A percentile compares a stretch with the other conserved stretches of the same genome.
These are phyloP conservation scores for Sebastes fasciatus DNA, from an alignment of 2,113 vertebrate genomes.

Conservation along the genomic window DNA sequence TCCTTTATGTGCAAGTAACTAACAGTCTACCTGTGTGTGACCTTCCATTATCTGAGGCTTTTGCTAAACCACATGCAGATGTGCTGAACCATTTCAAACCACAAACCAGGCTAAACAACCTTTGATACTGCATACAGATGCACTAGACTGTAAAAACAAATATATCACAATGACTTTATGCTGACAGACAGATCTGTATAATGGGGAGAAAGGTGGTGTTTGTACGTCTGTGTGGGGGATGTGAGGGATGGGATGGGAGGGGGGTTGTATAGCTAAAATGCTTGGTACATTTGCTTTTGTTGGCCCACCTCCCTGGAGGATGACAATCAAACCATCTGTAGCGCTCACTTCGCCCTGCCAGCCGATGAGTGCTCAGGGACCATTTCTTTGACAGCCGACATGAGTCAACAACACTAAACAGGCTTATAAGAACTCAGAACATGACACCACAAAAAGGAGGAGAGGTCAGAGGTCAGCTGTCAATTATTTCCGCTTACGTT, in stretches of 20 bases:
- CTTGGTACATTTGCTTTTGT: constrained; percentile 70
- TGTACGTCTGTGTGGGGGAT: constrained; percentile 30
- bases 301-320: constrained; percentile 63
- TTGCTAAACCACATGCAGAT: constrained; percentile 27
- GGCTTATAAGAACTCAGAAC: constrained; percentile 58
- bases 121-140: constrained; percentile 2
- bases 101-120: neutral
- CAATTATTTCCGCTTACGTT: constrained; percentile 36
- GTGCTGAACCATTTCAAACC: neutral
- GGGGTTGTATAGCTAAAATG: constrained; percentile 21
- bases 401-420: constrained; percentile 75
- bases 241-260: neutral
- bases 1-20: neutral
- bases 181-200: constrained; percentile 45
- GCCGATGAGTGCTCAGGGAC: constrained; percentile 64
- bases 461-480: constrained; percentile 63
- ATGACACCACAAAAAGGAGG: constrained; percentile 53
- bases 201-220: constrained; percentile 19
- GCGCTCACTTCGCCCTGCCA: constrained; percentile 71
- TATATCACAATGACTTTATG: constrained; percentile 48
- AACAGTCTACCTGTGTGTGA: neutral
- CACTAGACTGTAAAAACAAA: constrained; percentile 25
- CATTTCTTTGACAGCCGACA: constrained; percentile 69
- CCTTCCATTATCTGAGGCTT: neutral
- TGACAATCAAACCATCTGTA: constrained; percentile 78